phyloP scores from a whole-genome alignment of 2,888 invertebrate species.

The Plemyria rubiginata region DNA sequence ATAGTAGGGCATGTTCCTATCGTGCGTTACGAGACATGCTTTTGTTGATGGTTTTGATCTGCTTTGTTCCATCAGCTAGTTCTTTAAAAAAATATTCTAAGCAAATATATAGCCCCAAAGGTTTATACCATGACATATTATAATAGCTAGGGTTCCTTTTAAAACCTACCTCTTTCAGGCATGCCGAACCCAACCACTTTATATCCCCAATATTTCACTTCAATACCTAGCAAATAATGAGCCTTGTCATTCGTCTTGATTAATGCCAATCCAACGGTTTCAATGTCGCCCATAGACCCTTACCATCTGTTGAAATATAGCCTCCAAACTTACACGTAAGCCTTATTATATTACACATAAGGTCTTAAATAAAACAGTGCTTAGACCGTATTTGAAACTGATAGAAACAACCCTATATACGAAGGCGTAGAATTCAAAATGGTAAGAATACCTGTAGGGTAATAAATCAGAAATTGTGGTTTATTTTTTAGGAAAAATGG shows the following conservation, averaged over 20 bases:
- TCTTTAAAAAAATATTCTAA: too few species aligned
- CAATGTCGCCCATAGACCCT: slow-evolving; percentile 23
- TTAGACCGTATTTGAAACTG: neutral
- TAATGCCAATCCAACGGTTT: slow-evolving; percentile 37
- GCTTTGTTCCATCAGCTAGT: too few species aligned
- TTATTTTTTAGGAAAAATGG: slow-evolving; percentile 23
- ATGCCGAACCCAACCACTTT: slow-evolving; percentile 6
- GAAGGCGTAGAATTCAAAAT: slow-evolving; percentile 2
- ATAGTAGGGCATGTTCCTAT: too few species aligned
- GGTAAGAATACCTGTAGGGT: slow-evolving; percentile 10
- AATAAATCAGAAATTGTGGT: slow-evolving; percentile 37
- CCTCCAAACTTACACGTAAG: slow-evolving; percentile 11
- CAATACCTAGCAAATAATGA: slow-evolving; percentile 16
- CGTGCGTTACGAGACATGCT: too few species aligned
- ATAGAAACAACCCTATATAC: slow-evolving; percentile 6
- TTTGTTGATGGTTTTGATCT: too few species aligned
- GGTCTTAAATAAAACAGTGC: slow-evolving; percentile 10
- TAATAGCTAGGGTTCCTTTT: too few species aligned
- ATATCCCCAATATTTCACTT: slow-evolving; percentile 25
- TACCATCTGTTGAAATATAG: slow-evolving; percentile 28
- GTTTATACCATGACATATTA: too few species aligned
- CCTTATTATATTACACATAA: slow-evolving; percentile 3
- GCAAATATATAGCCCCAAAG: too few species aligned
- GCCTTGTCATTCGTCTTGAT: slow-evolving; percentile 31
- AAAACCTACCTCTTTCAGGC: neutral